These are phyloP conservation scores for Euglossa dilemma DNA, from an alignment of 1,140 invertebrate genomes.

Conservation along the genomic window DNA sequence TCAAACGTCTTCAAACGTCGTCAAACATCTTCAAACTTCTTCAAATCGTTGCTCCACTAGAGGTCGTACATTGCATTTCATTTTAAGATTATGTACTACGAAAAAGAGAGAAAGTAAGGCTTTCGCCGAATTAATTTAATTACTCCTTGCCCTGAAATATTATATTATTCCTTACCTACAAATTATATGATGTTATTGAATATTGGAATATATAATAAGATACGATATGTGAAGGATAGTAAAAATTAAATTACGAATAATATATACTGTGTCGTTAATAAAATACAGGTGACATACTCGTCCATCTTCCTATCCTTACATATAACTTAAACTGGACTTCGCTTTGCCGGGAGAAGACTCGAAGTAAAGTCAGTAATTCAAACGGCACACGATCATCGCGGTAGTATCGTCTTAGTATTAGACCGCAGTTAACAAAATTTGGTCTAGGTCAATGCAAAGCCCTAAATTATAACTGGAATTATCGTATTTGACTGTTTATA, in stretches of 20 bases:
- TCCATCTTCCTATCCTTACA: neutral
- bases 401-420: neutral
- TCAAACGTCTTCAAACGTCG: too few species aligned
- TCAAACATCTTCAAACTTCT: too few species aligned
- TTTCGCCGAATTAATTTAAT: too few species aligned
- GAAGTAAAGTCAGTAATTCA: slow-evolving; percentile 29
- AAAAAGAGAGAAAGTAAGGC: too few species aligned
- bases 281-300: slow-evolving; percentile 15
- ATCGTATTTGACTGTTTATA: too few species aligned
- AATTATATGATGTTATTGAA: too few species aligned
- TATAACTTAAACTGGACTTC: neutral
- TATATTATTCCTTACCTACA: too few species aligned
- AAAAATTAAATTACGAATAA: neutral
- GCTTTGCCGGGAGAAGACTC: slow-evolving; percentile 1
- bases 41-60: too few species aligned
- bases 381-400: neutral
- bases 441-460: neutral
- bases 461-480: neutral
- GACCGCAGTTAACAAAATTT: neutral
- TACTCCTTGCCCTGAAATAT: too few species aligned
- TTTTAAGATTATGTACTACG: too few species aligned
- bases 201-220: neutral
- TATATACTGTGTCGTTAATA: slow-evolving; percentile 20
- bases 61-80: too few species aligned
- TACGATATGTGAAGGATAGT: too few species aligned